Percentiles rank a stretch among this genome's conserved stretches.
phyloP scores from a whole-genome alignment of 2,113 vertebrate species.

The Scophthalmus maximus region DNA sequence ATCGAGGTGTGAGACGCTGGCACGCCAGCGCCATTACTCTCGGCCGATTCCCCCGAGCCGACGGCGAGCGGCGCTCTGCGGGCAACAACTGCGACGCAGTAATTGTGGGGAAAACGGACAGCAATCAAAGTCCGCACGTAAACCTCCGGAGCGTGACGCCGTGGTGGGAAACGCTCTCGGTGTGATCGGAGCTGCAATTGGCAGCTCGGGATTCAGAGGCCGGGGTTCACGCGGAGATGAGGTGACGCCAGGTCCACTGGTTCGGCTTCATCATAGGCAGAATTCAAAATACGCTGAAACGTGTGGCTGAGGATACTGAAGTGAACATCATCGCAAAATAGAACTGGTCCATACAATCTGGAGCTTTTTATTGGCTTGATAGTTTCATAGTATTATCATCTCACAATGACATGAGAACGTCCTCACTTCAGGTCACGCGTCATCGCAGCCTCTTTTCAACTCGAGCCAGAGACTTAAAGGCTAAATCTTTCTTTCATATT shows the following conservation, averaged over 20 bases:
- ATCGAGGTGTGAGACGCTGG: slow-evolving; percentile 43
- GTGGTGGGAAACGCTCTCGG: slow-evolving; percentile 29
- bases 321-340: too few relatives aligned
- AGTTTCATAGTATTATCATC: too few relatives aligned
- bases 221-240: slow-evolving; percentile 23
- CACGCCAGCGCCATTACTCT: slow-evolving; percentile 36
- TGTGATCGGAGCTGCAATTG: slow-evolving; percentile 37
- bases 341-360: too few relatives aligned
- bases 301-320: too few relatives aligned
- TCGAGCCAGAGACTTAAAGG: too few relatives aligned
- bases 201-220: slow-evolving; percentile 38
- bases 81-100: slow-evolving; percentile 45
- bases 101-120: slow-evolving; percentile 57
- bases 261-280: too few relatives aligned
- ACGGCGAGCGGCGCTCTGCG: slow-evolving; percentile 7
- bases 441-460: too few relatives aligned
- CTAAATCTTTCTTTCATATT: too few relatives aligned
- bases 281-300: too few relatives aligned
- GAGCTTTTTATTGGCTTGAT: too few relatives aligned
- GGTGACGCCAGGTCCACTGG: slow-evolving; percentile 22
- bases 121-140: slow-evolving; percentile 29
- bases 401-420: too few relatives aligned
- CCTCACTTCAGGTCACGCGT: too few relatives aligned
- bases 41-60: slow-evolving; percentile 40
- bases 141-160: slow-evolving; percentile 23